A percentile compares a stretch with the other conserved stretches of the same genome.
Evolutionary conservation across 1,140 invertebrate species (phyloP).

Genomic region (Bombus ignitus): DNA sequence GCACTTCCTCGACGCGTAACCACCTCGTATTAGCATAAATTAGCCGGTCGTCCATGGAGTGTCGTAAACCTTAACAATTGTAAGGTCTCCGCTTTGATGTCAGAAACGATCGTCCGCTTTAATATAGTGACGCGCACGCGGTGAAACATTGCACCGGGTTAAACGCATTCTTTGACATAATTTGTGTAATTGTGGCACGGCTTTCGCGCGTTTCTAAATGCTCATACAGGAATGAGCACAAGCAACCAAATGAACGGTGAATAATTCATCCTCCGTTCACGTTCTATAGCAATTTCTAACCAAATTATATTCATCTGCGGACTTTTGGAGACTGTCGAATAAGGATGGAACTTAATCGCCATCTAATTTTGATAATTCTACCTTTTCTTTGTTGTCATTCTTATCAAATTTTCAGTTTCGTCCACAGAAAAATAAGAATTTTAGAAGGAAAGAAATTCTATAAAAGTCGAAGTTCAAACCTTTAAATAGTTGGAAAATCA

Average conservation of each 20-base stretch:
- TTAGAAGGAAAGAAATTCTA: neutral
- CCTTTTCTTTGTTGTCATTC: neutral
- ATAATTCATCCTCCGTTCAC: neutral
- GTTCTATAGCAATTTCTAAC: neutral
- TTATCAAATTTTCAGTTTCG: neutral
- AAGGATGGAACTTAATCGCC: neutral
- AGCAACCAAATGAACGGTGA: neutral
- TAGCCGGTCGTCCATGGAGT: slow-evolving; percentile 54
- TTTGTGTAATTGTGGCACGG: slow-evolving; percentile 24
- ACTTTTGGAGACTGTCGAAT: neutral
- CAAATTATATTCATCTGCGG: neutral
- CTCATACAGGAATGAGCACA: too few species aligned
- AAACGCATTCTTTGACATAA: slow-evolving; percentile 42
- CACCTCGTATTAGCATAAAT: slow-evolving; percentile 74
- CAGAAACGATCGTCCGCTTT: slow-evolving; percentile 22
- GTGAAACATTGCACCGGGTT: slow-evolving; percentile 13
- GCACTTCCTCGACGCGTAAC: slow-evolving; percentile 72
- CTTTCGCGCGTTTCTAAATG: slow-evolving; percentile 6
- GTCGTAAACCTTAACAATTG: slow-evolving; percentile 61
- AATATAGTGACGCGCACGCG: slow-evolving; percentile 13
- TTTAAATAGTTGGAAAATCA: too few species aligned
- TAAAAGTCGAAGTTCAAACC: neutral
- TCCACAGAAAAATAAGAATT: neutral
- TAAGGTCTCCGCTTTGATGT: slow-evolving; percentile 39
- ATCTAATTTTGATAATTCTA: neutral